Evolutionary conservation across 2,888 invertebrate species (phyloP).

Genomic region (Heteromurus nitidus): DNA sequence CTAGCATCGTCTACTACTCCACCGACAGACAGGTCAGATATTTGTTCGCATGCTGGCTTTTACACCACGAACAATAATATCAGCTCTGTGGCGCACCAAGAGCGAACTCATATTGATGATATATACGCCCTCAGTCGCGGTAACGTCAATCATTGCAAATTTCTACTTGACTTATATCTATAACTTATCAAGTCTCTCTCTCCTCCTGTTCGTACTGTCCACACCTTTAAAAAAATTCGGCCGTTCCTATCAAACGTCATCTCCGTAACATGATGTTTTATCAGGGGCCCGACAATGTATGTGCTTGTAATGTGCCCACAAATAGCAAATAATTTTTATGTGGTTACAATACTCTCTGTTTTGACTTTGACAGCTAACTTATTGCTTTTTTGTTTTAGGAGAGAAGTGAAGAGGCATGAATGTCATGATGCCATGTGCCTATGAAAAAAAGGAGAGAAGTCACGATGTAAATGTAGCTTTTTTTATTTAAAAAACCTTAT

Average conservation of each 20-base stretch:
- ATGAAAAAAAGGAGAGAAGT: slow-evolving; percentile 45
- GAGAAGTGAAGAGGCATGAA: not conserved
- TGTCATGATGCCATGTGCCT: not conserved
- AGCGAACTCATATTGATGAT: slow-evolving; percentile 49
- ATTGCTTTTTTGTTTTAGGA: slow-evolving; percentile 31
- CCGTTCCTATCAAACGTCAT: slow-evolving; percentile 27
- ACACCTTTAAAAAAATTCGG: slow-evolving; percentile 9
- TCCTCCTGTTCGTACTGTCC: not conserved
- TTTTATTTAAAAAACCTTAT: too few species aligned
- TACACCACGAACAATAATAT: too few species aligned
- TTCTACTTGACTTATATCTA: not conserved
- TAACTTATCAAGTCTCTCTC: not conserved
- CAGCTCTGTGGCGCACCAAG: not conserved
- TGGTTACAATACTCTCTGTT: not conserved
- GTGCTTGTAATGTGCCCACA: not conserved
- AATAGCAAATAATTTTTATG: not conserved
- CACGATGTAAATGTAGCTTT: slow-evolving; percentile 23
- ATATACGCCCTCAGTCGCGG: slow-evolving; percentile 38
- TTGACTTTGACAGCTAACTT: slow-evolving; percentile 58
- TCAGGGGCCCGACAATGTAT: not conserved
- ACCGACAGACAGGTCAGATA: not conserved
- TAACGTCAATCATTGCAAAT: slow-evolving; percentile 45
- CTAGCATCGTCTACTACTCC: not conserved
- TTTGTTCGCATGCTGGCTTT: slow-evolving; percentile 11
- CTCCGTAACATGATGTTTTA: not conserved